Conservation (phyloP, 2,888 invertebrate species). For the Copidosoma aretas region DNA sequence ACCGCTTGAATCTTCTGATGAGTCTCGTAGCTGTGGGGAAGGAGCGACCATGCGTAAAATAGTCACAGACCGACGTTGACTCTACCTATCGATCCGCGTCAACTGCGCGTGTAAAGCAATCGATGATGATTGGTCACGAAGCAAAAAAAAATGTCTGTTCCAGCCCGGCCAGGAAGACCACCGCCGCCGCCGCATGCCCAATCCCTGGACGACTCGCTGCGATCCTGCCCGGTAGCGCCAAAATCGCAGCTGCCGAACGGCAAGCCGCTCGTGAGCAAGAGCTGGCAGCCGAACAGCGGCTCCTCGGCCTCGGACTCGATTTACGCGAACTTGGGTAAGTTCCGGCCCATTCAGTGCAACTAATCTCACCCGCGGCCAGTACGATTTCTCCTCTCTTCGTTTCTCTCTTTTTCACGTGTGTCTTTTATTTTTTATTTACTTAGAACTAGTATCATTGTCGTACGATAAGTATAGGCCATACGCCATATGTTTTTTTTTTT, state of each 20-base stretch:
- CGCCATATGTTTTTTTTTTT: constrained; percentile 2
- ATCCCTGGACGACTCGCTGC: constrained; percentile 64
- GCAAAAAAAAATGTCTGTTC: constrained; percentile 27
- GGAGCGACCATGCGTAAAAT: too few species aligned
- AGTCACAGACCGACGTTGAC: too few species aligned
- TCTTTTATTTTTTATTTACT: background rate
- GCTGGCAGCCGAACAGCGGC: constrained; percentile 44
- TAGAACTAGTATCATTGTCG: constrained; percentile 6
- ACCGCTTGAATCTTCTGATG: too few species aligned
- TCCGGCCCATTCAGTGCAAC: constrained; percentile 62
- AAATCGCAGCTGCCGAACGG: constrained; percentile 49
- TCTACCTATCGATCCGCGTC: too few species aligned
- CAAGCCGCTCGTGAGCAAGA: constrained; percentile 36
- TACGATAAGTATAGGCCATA: background rate
- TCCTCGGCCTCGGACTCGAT: constrained; percentile 61
- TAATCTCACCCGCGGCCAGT: constrained; percentile 53
- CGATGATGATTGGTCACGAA: too few species aligned
- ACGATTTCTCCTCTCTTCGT: constrained; percentile 37
- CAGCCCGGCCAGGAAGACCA: constrained; percentile 69
- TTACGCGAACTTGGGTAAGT: constrained; percentile 82
- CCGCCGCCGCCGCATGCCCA: constrained; percentile 77
- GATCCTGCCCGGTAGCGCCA: constrained; percentile 42
- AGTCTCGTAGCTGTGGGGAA: too few species aligned
- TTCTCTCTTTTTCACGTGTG: constrained; percentile 32
- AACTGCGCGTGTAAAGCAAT: too few species aligned